phyloP scores from a whole-genome alignment of 2,888 invertebrate species.

The Choreutis nemorana region DNA sequence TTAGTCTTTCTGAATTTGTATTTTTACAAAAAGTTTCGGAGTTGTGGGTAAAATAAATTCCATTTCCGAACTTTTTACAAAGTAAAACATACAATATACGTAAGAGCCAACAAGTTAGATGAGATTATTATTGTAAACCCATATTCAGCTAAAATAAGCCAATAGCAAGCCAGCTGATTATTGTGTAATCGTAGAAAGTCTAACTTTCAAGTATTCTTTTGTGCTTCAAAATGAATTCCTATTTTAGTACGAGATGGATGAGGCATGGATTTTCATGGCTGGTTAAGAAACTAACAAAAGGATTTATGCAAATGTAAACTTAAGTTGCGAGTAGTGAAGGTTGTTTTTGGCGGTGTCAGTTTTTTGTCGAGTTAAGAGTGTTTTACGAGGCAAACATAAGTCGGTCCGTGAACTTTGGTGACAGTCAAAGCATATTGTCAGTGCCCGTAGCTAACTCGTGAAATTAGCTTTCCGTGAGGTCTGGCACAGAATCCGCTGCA shows the following conservation, averaged over 20 bases:
- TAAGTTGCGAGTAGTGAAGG: constrained; percentile 4
- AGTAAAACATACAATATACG: too few species aligned
- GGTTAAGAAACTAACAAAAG: neutral
- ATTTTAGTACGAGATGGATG: constrained; percentile 39
- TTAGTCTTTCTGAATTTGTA: too few species aligned
- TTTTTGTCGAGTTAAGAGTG: constrained; percentile 28
- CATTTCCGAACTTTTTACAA: too few species aligned
- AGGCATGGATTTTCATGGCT: constrained; percentile 24
- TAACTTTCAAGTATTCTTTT: constrained; percentile 34
- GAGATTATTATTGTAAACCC: too few species aligned
- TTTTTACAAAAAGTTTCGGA: too few species aligned
- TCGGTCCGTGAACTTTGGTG: constrained; percentile 43
- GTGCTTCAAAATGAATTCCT: constrained; percentile 34
- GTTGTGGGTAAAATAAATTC: too few species aligned
- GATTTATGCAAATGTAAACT: neutral
- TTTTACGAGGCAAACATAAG: constrained; percentile 44
- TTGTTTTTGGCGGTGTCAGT: constrained; percentile 6
- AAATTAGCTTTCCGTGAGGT: constrained; percentile 53
- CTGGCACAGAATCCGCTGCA: constrained; percentile 20
- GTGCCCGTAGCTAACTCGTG: constrained; percentile 57
- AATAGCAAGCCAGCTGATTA: too few species aligned
- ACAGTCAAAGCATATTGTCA: constrained; percentile 50
- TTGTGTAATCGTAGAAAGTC: constrained; percentile 39
- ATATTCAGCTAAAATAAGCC: too few species aligned
- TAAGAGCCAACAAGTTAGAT: too few species aligned